Evolutionary conservation across 2,888 invertebrate genomes (phyloP), one percentile per base, ranked within the genome.

Genomic region (Capitulum mitella): DNA sequence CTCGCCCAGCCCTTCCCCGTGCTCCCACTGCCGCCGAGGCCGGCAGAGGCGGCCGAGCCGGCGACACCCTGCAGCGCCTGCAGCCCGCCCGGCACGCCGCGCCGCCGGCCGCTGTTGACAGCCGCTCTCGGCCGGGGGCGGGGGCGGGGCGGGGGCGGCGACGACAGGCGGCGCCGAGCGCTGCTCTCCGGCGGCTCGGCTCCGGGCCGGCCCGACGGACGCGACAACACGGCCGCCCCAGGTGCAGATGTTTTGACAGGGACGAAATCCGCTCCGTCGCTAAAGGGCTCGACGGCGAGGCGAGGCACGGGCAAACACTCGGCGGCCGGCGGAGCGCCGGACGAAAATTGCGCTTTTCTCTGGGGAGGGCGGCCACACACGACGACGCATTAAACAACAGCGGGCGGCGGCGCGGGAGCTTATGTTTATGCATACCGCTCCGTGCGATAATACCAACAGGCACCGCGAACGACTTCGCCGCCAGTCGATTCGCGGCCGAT

Each of bases 361-460:
- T 3, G 12, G 0, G n/a, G n/a, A n/a, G n/a, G 61, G 10, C 10
- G 14, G 3, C 29, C 32, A 29, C 61, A 61, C 29, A 16, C 61
- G 8, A n/a, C 16, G 22, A 61, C 61, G n/a, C 58, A 61, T 61
- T 61, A 61, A 26, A 61, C 29, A 32, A 8, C 61, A 6, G 12
- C 61, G 29, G 61, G 61, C 14, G 61, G 61, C 29, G 32, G 22
- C n/a, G 61, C 1, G 61, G 29, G 29, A 12, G 61, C 29, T 61
- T 29, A 61, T 61, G 61, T 61, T 61, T 61, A 61, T 61, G n/a
- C 61, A 61, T 61, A 32, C 61, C n/a, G 26, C n/a, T n/a, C 61
- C 61, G 29, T 12, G 61, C 29, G 10, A 26, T 29, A 32, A 61
- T 32, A 32, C 26, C 54, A 26, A 22, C 46, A 46, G 22, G 26